A percentile compares a stretch with the other conserved stretches of the same genome.
Evolutionary conservation across 2,113 vertebrate genomes (phyloP).

Genomic region (Acanthisitta chloris): DNA sequence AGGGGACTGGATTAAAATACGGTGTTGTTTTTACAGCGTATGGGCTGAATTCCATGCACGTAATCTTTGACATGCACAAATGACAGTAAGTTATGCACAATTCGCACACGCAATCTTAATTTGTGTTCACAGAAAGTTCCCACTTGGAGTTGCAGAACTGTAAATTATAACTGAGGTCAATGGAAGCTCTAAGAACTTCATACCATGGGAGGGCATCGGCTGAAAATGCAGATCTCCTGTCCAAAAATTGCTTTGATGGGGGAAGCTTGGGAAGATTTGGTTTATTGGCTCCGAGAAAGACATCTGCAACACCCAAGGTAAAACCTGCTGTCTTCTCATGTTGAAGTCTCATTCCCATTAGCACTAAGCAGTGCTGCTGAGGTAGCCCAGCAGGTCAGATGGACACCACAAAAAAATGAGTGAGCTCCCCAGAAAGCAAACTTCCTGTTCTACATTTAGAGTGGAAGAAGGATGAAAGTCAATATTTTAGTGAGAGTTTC

Average conservation of each 20-base stretch:
- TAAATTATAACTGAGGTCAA: background rate
- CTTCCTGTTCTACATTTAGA: background rate
- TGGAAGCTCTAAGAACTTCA: background rate
- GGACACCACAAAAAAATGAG: background rate
- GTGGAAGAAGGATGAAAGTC: background rate
- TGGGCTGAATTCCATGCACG: background rate
- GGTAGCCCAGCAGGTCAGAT: background rate
- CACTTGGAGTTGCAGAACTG: background rate
- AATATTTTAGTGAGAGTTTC: background rate
- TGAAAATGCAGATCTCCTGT: background rate
- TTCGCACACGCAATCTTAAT: background rate
- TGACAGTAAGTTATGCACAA: constrained; percentile 6
- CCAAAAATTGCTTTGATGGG: background rate
- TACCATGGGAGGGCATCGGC: background rate
- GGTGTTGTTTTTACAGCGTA: background rate
- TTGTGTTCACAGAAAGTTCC: background rate
- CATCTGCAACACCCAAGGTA: background rate
- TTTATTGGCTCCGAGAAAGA: background rate
- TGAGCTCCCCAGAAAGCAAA: background rate
- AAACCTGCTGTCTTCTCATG: background rate
- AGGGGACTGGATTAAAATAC: background rate
- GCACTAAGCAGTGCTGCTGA: background rate
- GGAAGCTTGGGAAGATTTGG: background rate
- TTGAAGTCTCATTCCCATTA: background rate
- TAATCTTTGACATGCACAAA: background rate